Evolutionary conservation across 2,797 vertebrate genomes (phyloP), one percentile per base, ranked within the genome.

Genomic region (Triplophysa bombifrons): DNA sequence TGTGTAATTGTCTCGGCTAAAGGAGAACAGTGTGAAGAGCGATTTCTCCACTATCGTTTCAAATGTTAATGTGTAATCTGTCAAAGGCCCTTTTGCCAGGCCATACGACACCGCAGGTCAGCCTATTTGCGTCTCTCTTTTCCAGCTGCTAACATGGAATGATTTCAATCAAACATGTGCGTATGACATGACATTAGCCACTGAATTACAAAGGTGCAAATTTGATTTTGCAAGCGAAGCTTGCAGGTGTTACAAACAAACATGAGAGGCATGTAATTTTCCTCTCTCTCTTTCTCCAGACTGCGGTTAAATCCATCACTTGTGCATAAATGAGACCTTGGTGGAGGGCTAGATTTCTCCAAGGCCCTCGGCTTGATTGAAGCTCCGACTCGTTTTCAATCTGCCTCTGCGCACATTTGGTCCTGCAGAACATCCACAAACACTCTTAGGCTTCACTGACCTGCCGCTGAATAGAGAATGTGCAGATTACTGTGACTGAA

Each of bases 401-500:
- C 83, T 85, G 51, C 73, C 73, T 84, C 75, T 72, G 83, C 78
- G 88, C 87, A 56, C 53, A n/a, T 56, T 56, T 11, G 20, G 20
- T 83, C 79, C 85, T 76, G 72, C 71, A 74, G 51, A 76, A 73
- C 68, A 27, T 38, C 50, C 70, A 22, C 78, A 80, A 58, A 80
- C 12, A 14, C 25, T 56, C 41, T 83, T 84, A 86, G 87, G 90
- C 90, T 94, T 94, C 94, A 93, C 90, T 90, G 93, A 90, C 88
- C 91, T 82, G 83, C 84, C 84, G 81, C 0, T 90, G 92, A 94
- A 92, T 90, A 82, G 86, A 88, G 90, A 91, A 93, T 91, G 88
- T 89, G 85, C 87, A 94, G 92, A 94, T 94, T 92, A 92, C 85
- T 87, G 81, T 84, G 88, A 75, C 89, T 91, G 93, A 94, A 90